These are phyloP conservation scores for Varanus salvator DNA, from an alignment of 2,113 vertebrate species.

Conservation along the genomic window DNA sequence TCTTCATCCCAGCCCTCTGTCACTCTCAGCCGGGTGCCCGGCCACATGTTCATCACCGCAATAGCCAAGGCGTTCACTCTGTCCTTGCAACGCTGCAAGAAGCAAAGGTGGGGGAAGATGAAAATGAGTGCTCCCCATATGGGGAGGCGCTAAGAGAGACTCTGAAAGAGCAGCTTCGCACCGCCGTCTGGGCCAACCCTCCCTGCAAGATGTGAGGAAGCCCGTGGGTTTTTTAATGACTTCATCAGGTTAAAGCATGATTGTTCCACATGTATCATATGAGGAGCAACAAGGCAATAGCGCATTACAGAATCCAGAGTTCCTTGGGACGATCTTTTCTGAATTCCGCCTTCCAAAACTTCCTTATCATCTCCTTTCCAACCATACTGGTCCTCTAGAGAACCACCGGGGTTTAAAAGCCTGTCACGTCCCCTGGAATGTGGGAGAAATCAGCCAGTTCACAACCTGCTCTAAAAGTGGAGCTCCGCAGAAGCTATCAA, in stretches of 20 bases:
- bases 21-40: constrained; percentile 90
- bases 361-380: neutral
- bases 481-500: neutral
- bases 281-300: neutral
- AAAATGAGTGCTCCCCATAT: neutral
- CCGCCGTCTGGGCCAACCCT: neutral
- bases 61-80: constrained; percentile 93
- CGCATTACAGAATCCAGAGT: neutral
- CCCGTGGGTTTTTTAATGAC: neutral
- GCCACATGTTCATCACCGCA: constrained; percentile 98
- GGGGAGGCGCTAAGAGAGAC: too few relatives aligned
- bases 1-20: constrained; percentile 99
- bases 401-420: neutral
- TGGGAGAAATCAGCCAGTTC: neutral
- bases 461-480: neutral
- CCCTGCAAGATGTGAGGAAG: neutral
- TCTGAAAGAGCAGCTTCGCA: neutral
- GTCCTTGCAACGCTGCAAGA: constrained; percentile 91
- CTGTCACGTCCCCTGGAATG: neutral
- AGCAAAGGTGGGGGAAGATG: neutral
- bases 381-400: too few relatives aligned
- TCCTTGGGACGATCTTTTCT: neutral
- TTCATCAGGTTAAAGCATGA: neutral
- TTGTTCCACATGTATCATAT: neutral
- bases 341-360: neutral